Base-by-base conservation (phyloP, 2,888 invertebrate species). In the Drosophila parthenogenetica region DNA sequence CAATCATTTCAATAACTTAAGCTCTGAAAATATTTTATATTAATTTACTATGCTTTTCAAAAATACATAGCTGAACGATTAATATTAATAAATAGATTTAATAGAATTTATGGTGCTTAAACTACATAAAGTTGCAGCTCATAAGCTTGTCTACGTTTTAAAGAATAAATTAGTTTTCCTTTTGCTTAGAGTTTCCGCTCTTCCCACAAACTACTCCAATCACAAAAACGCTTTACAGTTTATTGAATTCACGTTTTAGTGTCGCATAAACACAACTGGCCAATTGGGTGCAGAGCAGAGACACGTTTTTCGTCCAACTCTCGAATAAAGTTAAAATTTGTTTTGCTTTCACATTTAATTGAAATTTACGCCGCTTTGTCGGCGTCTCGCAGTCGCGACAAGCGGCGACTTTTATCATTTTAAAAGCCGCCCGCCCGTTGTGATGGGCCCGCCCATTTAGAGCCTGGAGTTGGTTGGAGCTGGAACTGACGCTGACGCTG, bases 341-440 rank as follows among this genome's bases (percentile, higher is more conserved):
- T 81, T 87, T 89, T 86, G 78, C 79, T 79, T 82, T 90, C 86
- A 88, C 88, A 87, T 89, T 90, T 90, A 90, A 90, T 90, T 90
- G 90, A 90, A 90, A 90, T 90, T 90, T 90, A 90, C 90, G 87
- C 89, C 89, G 89, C 84, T 87, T 81, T 89, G 86, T 83, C 77
- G 90, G 84, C 89, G 89, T 85, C 82, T 77, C 79, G 66, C 60
- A 78, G 84, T 78, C 87, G 84, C 87, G 85, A 80, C 87, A 82
- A 85, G 74, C 79, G 85, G 84, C 84, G 87, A 84, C 83, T 84
- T 85, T 85, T 87, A 85, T 85, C 87, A 84, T 87, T 85, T 87
- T 75, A 83, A 85, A 87, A 82, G 77, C 73, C 69, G 65, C 50
- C 79, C 67, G 65, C 58, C 80, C 67, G 70, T 45, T 17, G 64